Evolutionary conservation across 2,888 invertebrate species (phyloP), one percentile per base, ranked within the genome.

Genomic region (Pterostichus madidus): DNA sequence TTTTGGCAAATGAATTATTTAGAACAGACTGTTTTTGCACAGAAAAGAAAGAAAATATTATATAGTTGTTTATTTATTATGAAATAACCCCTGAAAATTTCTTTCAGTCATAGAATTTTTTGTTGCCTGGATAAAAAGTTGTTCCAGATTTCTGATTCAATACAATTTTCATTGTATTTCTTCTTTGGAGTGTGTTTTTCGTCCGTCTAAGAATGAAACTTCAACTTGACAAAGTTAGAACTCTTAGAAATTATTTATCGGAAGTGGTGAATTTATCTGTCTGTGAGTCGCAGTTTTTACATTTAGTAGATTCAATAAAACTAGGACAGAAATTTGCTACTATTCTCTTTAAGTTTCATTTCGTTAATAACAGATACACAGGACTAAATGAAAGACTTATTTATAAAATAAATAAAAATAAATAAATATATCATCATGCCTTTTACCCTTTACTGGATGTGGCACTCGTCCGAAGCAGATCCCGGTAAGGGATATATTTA

Each of bases 191-290:
- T 64, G 31, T 64, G 39, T 64, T 64, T 64, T 64, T 64, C 64
- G 8, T 6, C 15, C 56, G 17, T 39, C 39, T 39, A 5, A 49
- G 49, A n/a, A 49, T 17, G 5, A 56, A 56, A 56, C 56, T 56
- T 56, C 17, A 56, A 39, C 32, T 35, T 35, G 39, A 35, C 39
- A 64, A 64, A 64, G 64, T 64, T 64, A 10, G 32, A 32, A 61
- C 64, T 64, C 13, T 13, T 15, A 35, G 64, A 59, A 59, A 59
- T 59, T 59, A 59, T 59, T 59, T 59, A 59, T 59, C 59, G 59
- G 59, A 64, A 64, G 64, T 64, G 13, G 35, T 15, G 64, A 64
- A 64, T 64, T 15, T 56, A 56, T 64, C 39, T 64, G 64, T 64
- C 64, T 35, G 56, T 5, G 10, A 13, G 7, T 7, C 7, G 39